A percentile compares a stretch with the other conserved stretches of the same genome.
Conservation (phyloP, 1,140 invertebrate genomes). For the Ceratosolen fusciceps region DNA sequence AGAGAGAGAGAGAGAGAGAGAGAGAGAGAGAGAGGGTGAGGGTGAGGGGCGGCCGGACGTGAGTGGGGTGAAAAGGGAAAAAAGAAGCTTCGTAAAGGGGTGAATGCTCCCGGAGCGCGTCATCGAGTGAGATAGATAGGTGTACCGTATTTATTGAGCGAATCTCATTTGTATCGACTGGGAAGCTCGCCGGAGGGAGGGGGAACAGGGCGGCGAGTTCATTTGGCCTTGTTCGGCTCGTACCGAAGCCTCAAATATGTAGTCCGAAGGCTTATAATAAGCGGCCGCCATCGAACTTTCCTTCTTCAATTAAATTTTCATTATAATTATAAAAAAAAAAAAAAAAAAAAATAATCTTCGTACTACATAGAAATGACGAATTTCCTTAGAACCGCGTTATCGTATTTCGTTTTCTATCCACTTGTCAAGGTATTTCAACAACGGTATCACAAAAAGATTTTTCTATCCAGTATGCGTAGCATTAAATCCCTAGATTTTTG, state of each 20-base stretch:
- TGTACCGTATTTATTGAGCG: conserved; percentile 27
- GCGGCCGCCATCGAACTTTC: neutral
- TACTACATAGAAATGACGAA: too few relatives aligned
- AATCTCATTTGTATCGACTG: conserved; percentile 17
- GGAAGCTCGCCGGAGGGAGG: neutral
- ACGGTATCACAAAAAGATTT: too few relatives aligned
- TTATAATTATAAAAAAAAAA: too few relatives aligned
- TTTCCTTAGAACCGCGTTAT: too few relatives aligned
- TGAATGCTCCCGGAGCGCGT: neutral
- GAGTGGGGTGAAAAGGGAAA: neutral
- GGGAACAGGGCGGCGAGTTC: neutral
- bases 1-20: too few relatives aligned
- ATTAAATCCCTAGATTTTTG: too few relatives aligned
- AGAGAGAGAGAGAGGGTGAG: too few relatives aligned
- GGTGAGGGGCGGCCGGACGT: neutral
- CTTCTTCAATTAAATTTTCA: neutral
- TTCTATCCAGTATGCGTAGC: too few relatives aligned
- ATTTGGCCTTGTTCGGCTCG: neutral
- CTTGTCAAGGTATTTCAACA: too few relatives aligned
- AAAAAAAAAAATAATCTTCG: too few relatives aligned
- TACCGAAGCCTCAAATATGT: neutral
- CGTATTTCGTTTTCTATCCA: too few relatives aligned
- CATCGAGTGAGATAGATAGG: conserved; percentile 17
- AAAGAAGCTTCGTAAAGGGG: conserved; percentile 18
- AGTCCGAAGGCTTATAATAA: neutral